Evolutionary conservation across 2,797 vertebrate species (phyloP).

Genomic region (Hypotaenidia okinawae): DNA sequence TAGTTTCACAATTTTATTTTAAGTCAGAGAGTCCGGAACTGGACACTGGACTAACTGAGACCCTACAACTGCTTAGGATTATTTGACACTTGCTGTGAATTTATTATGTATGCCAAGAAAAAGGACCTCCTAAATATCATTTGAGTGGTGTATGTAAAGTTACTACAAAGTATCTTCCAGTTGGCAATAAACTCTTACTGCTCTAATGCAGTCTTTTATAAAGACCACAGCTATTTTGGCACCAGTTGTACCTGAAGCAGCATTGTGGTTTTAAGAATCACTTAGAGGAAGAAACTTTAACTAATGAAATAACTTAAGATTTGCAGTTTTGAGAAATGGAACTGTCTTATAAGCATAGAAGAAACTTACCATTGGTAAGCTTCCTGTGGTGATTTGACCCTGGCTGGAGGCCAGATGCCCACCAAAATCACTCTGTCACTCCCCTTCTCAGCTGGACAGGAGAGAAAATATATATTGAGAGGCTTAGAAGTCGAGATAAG

Average conservation of each 20-base stretch:
- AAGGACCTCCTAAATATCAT: not conserved
- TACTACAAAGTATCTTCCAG: not conserved
- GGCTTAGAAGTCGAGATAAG: too few species aligned
- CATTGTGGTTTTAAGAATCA: not conserved
- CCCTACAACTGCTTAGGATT: not conserved
- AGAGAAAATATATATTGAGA: too few species aligned
- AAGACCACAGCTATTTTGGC: not conserved
- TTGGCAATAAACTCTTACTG: not conserved
- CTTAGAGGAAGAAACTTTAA: not conserved
- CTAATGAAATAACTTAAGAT: not conserved
- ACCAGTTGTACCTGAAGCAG: not conserved
- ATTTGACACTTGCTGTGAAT: not conserved
- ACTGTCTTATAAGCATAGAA: not conserved
- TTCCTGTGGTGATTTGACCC: not conserved
- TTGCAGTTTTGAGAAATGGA: not conserved
- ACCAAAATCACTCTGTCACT: too few species aligned
- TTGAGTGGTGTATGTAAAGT: not conserved
- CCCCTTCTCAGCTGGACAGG: too few species aligned
- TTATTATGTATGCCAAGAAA: not conserved
- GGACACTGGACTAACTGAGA: not conserved
- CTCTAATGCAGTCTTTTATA: not conserved
- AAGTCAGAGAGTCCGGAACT: not conserved
- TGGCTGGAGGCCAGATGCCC: too few species aligned
- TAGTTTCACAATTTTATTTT: not conserved
- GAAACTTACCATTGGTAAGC: not conserved